Conservation (phyloP, 2,888 invertebrate genomes). For the Mimas tiliae region DNA sequence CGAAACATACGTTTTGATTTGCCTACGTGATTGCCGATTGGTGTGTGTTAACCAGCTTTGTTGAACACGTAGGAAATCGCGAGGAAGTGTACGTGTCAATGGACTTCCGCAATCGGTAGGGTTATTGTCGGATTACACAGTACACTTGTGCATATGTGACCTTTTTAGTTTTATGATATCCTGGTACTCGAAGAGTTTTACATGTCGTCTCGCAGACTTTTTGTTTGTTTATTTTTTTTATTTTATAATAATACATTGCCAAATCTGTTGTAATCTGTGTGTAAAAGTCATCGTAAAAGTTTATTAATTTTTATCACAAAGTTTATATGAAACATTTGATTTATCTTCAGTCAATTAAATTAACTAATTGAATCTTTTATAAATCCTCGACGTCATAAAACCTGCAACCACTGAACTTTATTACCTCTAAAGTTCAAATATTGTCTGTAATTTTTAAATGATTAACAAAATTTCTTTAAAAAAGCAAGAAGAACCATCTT, state of each 20-base stretch:
- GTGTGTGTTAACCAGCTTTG: constrained; percentile 40
- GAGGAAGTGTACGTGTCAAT: constrained; percentile 16
- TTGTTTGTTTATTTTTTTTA: constrained; percentile 11
- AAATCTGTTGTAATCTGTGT: background rate
- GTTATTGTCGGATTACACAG: constrained; percentile 38
- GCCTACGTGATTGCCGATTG: constrained; percentile 53
- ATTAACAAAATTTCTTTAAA: too few relatives aligned
- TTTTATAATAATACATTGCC: background rate
- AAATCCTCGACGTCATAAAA: too few relatives aligned
- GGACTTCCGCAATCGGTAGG: constrained; percentile 46
- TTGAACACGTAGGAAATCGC: constrained; percentile 29
- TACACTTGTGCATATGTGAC: constrained; percentile 48
- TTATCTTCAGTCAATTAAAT: too few relatives aligned
- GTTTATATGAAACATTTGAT: background rate
- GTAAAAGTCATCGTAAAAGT: too few relatives aligned
- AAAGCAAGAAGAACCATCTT: too few relatives aligned
- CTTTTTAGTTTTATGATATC: constrained; percentile 45
- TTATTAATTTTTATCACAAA: constrained; percentile 3
- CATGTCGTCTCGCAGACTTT: constrained; percentile 6
- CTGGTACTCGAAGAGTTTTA: constrained; percentile 49
- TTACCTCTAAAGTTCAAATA: too few relatives aligned
- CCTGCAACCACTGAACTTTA: too few relatives aligned
- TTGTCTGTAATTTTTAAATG: too few relatives aligned
- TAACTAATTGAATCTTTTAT: too few relatives aligned
- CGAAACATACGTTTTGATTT: constrained; percentile 50